Evolutionary conservation across 2,888 invertebrate genomes (phyloP), one percentile per base, ranked within the genome.

Genomic region (Andrena camellia): DNA sequence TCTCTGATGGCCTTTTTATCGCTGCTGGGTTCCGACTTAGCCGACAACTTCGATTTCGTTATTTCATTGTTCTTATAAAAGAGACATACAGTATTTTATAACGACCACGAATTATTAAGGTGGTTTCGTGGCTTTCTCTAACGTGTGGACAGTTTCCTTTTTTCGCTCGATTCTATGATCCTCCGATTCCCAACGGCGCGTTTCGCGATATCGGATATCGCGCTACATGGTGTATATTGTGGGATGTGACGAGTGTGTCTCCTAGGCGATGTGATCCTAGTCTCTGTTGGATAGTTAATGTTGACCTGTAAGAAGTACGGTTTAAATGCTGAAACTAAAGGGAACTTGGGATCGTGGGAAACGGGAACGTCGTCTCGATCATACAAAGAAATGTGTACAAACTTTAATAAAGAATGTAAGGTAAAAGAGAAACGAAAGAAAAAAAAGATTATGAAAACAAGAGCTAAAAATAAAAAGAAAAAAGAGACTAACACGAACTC

Each of bases 241-340:
- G 68, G 79, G 81, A 81, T 54, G 69, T 77, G 85, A 75, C 76
- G 80, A 57, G 26, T 50, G 77, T 81, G 75, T 77, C 84, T 84
- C 82, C 78, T 70, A 75, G 78, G 85, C 66, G 88, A 86, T 74
- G 85, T 50, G 35, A 84, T 81, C 80, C 70, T 78, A 82, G 80
- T 73, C 81, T 84, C 84, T 89, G 83, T 84, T 71, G 81, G 84
- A 87, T 85, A 85, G 87, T 84, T 83, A 89, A 88, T 83, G 89
- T 89, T 89, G 91, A 94, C 93, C 94, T 94, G 94, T 90, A 94
- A 94, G 92, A 94, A 94, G 90, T 89, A 93, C 81, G 91, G 88
- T 94, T 94, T 93, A 92, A 93, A 70, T 81, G 62, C 81, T 81
- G 76, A 83, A 83, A 83, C 54, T 83, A 66, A 8, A 8, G 73